Conservation (phyloP, 2,797 vertebrate genomes). For the Botia kubotai region DNA sequence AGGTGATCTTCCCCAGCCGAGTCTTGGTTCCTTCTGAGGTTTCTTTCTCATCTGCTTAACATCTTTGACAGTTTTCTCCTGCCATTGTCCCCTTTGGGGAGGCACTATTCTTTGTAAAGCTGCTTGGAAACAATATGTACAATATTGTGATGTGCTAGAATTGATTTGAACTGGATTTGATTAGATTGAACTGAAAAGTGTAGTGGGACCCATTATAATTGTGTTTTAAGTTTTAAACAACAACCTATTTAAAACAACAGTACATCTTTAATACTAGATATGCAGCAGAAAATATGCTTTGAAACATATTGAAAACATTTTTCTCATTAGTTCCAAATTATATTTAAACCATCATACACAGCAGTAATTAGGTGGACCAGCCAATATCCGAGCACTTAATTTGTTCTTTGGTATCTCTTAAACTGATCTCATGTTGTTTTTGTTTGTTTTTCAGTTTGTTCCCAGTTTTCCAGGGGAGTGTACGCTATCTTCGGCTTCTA, state of each 20-base stretch:
- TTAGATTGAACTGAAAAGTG: no score
- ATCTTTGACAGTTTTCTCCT: not conserved
- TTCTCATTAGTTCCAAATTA: no score
- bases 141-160: not conserved
- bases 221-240: no score
- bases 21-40: not conserved
- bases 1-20: not conserved
- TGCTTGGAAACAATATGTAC: not conserved
- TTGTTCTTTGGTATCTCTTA: not conserved
- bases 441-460: slow-evolving; percentile 84
- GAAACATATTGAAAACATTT: no score
- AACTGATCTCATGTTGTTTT: not conserved
- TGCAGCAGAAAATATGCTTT: no score
- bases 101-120: not conserved
- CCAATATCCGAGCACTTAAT: not conserved
- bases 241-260: no score
- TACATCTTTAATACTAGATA: no score
- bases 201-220: no score
- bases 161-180: not conserved
- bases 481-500: slow-evolving; percentile 99
- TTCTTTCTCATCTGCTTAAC: not conserved
- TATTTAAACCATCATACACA: not conserved
- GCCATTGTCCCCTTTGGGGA: not conserved
- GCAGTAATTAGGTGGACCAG: not conserved
- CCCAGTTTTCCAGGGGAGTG: slow-evolving; percentile 97